phyloP scores from a whole-genome alignment of 1,140 invertebrate species.

The Drosophila santomea region DNA sequence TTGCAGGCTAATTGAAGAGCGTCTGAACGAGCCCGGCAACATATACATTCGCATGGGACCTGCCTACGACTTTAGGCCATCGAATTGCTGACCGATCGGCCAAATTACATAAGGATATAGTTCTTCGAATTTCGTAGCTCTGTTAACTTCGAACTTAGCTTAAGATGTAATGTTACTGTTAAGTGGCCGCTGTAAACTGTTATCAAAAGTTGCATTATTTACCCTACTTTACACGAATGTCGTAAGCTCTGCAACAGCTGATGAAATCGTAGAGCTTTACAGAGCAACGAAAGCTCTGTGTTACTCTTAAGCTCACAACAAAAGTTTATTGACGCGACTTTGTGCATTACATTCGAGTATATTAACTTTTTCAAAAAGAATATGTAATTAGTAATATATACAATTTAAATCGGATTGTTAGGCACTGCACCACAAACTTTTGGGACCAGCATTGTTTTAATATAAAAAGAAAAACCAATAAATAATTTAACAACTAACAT shows the following conservation, averaged over 20 bases:
- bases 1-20: slow-evolving; percentile 52
- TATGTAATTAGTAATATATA: too few species aligned
- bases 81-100: slow-evolving; percentile 28
- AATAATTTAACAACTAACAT: too few species aligned
- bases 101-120: not conserved
- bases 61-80: slow-evolving; percentile 58
- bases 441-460: too few species aligned
- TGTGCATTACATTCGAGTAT: slow-evolving; percentile 14
- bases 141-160: slow-evolving; percentile 2
- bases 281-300: slow-evolving; percentile 1
- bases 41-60: slow-evolving; percentile 66
- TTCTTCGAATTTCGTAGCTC: slow-evolving; percentile 18
- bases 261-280: slow-evolving; percentile 6
- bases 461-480: too few species aligned
- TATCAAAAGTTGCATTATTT: slow-evolving; percentile 24
- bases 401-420: too few species aligned
- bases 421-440: too few species aligned
- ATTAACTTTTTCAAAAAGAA: not conserved
- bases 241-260: slow-evolving; percentile 28
- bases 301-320: slow-evolving; percentile 50
- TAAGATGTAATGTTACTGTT: slow-evolving; percentile 14
- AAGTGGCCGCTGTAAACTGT: slow-evolving; percentile 23
- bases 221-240: slow-evolving; percentile 21
- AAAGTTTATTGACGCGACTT: slow-evolving; percentile 65
- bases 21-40: slow-evolving; percentile 57